Conservation (phyloP, 2,113 vertebrate genomes). For the Turnix velox region DNA sequence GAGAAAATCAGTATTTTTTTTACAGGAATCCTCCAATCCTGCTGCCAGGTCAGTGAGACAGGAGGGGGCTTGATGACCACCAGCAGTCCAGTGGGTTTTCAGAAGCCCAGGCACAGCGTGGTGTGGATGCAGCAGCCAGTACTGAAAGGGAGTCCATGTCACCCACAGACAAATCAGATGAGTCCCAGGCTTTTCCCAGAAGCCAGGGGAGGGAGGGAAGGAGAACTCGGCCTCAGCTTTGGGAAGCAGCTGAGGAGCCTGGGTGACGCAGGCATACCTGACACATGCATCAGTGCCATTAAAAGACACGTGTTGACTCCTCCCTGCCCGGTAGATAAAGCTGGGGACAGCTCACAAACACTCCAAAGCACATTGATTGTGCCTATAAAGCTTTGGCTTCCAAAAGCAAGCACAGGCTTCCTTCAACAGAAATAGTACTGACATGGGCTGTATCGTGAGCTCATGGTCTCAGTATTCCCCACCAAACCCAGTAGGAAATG, state of each 20-base stretch:
- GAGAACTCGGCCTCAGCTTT: not conserved
- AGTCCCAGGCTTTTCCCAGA: not conserved
- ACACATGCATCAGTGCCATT: not conserved
- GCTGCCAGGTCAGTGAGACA: not conserved
- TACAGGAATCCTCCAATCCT: not conserved
- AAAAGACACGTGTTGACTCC: not conserved
- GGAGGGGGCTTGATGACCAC: not conserved
- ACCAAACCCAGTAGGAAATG: not conserved
- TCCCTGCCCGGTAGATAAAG: not conserved
- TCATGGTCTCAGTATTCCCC: fast-evolving
- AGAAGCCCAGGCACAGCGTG: fast-evolving
- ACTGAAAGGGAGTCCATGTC: fast-evolving
- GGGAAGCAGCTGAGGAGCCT: not conserved
- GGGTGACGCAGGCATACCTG: conserved; percentile 29
- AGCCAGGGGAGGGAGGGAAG: not conserved
- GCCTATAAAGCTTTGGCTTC: not conserved
- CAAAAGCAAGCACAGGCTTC: fast-evolving
- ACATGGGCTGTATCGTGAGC: fast-evolving
- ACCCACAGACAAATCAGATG: fast-evolving
- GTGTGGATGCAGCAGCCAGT: not conserved
- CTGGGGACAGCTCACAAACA: not conserved
- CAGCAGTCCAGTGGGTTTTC: not conserved
- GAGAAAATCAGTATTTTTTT: fast-evolving
- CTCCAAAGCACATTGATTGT: fast-evolving
- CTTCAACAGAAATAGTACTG: not conserved